Conservation (phyloP, 2,888 invertebrate species). For the Ectemnius cavifrons region DNA sequence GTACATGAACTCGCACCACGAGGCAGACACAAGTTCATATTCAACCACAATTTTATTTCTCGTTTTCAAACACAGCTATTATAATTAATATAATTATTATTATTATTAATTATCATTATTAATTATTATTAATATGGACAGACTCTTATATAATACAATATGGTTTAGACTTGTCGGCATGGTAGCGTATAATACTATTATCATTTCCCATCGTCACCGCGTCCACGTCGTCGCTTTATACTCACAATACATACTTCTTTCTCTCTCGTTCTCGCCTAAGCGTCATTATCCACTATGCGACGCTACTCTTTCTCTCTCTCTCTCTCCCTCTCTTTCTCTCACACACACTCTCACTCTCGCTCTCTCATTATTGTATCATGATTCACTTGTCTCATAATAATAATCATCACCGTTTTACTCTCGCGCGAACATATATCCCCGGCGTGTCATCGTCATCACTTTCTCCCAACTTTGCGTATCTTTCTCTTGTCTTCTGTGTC, state of each 20-base stretch:
- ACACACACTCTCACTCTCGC: conserved; percentile 22
- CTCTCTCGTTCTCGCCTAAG: conserved; percentile 62
- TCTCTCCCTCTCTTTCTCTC: background rate
- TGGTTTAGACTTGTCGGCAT: conserved; percentile 77
- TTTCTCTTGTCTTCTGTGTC: too few relatives aligned
- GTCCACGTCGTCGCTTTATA: conserved; percentile 67
- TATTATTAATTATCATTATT: conserved; percentile 62
- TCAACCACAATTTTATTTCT: conserved; percentile 79
- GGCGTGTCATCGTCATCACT: conserved; percentile 16
- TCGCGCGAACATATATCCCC: too few relatives aligned
- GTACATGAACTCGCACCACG: background rate
- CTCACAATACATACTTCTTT: conserved; percentile 71
- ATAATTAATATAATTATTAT: conserved; percentile 78
- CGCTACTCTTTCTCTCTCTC: conserved; percentile 41
- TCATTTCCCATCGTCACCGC: conserved; percentile 72
- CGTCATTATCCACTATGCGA: conserved; percentile 25
- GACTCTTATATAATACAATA: conserved; percentile 78
- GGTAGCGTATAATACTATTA: conserved; percentile 77
- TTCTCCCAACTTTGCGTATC: too few relatives aligned
- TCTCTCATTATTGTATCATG: conserved; percentile 3
- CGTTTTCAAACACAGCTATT: conserved; percentile 79
- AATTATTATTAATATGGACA: conserved; percentile 77
- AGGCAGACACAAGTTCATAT: conserved; percentile 67
- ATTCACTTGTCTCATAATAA: too few relatives aligned
- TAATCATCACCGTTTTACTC: too few relatives aligned